These are phyloP conservation scores for Drosophila silvestris DNA, from an alignment of 2,888 invertebrate species.

Conservation along the genomic window DNA sequence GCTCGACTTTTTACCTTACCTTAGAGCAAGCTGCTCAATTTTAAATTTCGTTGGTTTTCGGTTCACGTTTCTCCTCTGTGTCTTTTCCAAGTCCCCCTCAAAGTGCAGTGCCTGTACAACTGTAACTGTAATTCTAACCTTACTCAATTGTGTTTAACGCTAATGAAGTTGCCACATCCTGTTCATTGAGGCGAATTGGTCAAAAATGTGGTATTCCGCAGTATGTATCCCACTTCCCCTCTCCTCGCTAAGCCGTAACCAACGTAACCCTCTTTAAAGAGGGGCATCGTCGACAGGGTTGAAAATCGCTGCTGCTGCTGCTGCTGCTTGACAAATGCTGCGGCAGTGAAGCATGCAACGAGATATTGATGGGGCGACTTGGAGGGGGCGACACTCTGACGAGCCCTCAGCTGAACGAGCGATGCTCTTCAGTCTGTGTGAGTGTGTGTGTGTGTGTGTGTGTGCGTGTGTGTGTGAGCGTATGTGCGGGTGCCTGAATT, in stretches of 20 bases:
- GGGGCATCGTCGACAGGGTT: constrained; percentile 32
- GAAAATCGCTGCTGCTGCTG: constrained; percentile 34
- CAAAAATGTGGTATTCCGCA: constrained; percentile 30
- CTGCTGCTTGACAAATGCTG: constrained; percentile 62
- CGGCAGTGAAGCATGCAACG: constrained; percentile 57
- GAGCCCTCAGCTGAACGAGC: constrained; percentile 56
- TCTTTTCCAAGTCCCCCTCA: not conserved
- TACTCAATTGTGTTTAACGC: constrained; percentile 42
- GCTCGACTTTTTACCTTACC: not conserved
- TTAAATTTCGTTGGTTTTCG: not conserved
- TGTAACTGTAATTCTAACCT: constrained; percentile 29
- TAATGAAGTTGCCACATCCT: constrained; percentile 68
- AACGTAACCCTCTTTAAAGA: not conserved
- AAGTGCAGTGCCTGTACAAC: constrained; percentile 23
- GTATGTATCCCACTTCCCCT: not conserved
- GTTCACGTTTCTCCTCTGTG: not conserved
- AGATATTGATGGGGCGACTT: not conserved
- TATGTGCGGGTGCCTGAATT: constrained; percentile 32
- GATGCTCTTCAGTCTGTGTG: constrained; percentile 7
- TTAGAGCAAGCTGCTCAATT: not conserved
- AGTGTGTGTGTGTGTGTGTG: constrained; percentile 7
- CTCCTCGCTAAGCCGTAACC: not conserved
- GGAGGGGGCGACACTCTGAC: constrained; percentile 25
- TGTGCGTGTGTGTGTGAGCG: constrained; percentile 9
- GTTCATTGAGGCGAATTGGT: constrained; percentile 39